These are phyloP conservation scores for Poliocrania exsul DNA, from an alignment of 2,797 vertebrate genomes.

Conservation along the genomic window DNA sequence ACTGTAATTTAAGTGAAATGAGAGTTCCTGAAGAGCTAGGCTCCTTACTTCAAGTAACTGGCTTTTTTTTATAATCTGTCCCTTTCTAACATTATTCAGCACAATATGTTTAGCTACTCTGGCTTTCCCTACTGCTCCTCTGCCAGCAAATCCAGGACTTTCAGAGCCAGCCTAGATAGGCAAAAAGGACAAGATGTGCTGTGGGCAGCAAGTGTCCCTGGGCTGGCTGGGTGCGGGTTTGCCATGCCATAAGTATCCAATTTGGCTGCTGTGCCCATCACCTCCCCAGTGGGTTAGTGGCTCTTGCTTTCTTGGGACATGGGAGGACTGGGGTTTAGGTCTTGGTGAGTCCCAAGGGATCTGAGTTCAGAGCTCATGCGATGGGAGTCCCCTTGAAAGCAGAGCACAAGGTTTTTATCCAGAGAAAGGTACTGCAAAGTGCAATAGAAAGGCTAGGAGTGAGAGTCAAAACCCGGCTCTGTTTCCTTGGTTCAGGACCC, in stretches of 20 bases:
- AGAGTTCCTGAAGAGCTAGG: background rate
- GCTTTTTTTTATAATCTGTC: background rate
- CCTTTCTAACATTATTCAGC: background rate
- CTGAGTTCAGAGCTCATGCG: background rate
- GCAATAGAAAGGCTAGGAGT: background rate
- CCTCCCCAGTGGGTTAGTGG: rapidly evolving
- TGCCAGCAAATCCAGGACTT: background rate
- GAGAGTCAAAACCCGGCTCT: background rate
- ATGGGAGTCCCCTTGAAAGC: background rate
- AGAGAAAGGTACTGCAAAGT: background rate
- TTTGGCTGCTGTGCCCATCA: rapidly evolving
- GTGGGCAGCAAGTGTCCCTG: no score
- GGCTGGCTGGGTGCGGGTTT: background rate
- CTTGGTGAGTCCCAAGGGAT: background rate
- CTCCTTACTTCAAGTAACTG: background rate
- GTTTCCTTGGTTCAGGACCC: background rate
- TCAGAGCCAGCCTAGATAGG: background rate
- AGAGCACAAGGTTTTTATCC: background rate
- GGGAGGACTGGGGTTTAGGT: background rate
- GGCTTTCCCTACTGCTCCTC: background rate
- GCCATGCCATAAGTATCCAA: background rate
- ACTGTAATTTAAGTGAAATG: constrained; percentile 11
- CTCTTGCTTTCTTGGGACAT: background rate
- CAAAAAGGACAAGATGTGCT: background rate
- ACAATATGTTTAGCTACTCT: background rate